A percentile compares a stretch with the other conserved stretches of the same genome.
These are phyloP conservation scores for Actinia equina DNA, from an alignment of 64 coral and sea anemone genomes.

Conservation along the genomic window DNA sequence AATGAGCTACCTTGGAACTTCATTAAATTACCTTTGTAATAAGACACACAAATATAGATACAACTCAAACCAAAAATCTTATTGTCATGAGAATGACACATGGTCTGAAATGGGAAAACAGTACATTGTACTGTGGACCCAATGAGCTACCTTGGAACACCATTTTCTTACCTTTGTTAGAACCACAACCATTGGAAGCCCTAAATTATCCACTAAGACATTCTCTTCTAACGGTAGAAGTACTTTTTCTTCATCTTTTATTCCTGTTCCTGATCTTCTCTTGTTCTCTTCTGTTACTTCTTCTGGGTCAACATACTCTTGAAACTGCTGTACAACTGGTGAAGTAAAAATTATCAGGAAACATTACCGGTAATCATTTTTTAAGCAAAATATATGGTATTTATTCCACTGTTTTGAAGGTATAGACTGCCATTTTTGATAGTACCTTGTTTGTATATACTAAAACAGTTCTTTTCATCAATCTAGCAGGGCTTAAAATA, in stretches of 20 bases:
- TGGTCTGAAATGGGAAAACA: too few species aligned
- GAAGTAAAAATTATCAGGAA: background rate
- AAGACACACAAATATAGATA: too few species aligned
- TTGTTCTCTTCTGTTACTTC: constrained; percentile 76
- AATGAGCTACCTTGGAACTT: background rate
- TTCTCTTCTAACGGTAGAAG: constrained; percentile 95
- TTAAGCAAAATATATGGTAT: too few species aligned
- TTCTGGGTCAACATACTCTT: constrained; percentile 92
- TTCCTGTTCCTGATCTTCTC: constrained; percentile 58
- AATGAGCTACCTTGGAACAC: background rate
- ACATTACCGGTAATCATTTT: background rate
- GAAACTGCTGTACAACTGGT: constrained; percentile 91
- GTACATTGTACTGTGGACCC: too few species aligned
- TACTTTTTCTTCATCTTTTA: constrained; percentile 94
- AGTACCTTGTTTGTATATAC: too few species aligned
- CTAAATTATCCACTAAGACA: constrained; percentile 96
- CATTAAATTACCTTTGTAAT: constrained; percentile 66
- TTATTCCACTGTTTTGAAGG: too few species aligned
- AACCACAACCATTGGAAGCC: constrained; percentile 90
- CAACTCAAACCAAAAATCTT: too few species aligned
- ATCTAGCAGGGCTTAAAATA: too few species aligned
- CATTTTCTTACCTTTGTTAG: constrained; percentile 72
- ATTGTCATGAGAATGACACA: too few species aligned
- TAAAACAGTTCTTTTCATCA: too few species aligned
- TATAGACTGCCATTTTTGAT: too few species aligned